Conservation (phyloP, 2,113 vertebrate genomes). For the Aleadryas rufinucha region DNA sequence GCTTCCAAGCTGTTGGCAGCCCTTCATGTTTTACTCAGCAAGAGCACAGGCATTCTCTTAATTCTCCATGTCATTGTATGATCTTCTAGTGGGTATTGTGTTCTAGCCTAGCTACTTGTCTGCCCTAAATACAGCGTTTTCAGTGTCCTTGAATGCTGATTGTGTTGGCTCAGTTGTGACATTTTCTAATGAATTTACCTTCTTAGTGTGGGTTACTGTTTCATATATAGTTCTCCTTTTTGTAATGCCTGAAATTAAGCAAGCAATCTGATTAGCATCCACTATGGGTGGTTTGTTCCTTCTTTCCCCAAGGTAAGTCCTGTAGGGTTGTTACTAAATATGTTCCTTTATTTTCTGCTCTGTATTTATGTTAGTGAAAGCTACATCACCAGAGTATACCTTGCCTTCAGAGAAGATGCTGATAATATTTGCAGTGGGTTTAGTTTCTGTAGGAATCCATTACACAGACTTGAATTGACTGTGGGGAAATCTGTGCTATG, state of each 20-base stretch:
- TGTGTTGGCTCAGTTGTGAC: neutral
- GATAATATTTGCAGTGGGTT: neutral
- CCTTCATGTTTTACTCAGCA: neutral
- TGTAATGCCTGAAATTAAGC: neutral
- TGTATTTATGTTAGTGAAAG: neutral
- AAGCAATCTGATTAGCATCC: neutral
- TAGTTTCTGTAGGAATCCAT: neutral
- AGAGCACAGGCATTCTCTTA: neutral
- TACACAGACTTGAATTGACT: neutral
- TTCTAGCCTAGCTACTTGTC: neutral
- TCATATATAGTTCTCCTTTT: neutral
- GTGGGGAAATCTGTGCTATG: neutral
- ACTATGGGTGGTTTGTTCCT: neutral
- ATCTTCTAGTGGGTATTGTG: neutral
- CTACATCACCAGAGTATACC: neutral
- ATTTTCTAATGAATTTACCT: neutral
- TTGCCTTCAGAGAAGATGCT: neutral
- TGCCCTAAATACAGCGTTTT: neutral
- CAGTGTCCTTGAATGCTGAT: neutral
- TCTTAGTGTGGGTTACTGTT: neutral
- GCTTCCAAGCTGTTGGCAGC: neutral
- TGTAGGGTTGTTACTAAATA: neutral
- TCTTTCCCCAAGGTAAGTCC: neutral
- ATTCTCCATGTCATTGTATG: neutral
- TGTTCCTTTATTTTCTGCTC: neutral